Conservation (phyloP, 2,113 vertebrate species). For the Trichomycterus rosablanca region DNA sequence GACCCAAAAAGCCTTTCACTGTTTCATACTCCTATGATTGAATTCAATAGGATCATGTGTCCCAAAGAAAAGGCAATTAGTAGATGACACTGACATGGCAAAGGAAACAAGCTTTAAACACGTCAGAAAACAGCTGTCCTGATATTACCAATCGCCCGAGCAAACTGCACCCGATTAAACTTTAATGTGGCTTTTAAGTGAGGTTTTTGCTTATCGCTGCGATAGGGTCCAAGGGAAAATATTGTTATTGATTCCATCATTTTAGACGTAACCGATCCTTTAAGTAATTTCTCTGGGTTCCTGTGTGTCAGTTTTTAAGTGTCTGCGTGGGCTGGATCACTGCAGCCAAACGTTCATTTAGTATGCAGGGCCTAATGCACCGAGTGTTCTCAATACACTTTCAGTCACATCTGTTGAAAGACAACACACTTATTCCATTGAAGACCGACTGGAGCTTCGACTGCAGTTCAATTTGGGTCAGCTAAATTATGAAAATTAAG, state of each 20-base stretch:
- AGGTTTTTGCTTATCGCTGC: constrained; percentile 76
- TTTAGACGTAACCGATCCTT: constrained; percentile 92
- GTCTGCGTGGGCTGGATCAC: constrained; percentile 70
- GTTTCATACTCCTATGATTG: constrained; percentile 65
- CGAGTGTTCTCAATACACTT: constrained; percentile 71
- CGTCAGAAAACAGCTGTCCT: constrained; percentile 86
- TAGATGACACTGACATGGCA: constrained; percentile 79
- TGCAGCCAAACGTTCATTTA: constrained; percentile 71
- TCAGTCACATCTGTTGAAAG: constrained; percentile 78
- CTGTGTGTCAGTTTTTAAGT: constrained; percentile 73
- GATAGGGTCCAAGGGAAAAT: constrained; percentile 87
- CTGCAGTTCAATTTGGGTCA: constrained; percentile 51
- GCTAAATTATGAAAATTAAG: constrained; percentile 83
- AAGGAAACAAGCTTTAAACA: constrained; percentile 81
- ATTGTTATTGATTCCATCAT: constrained; percentile 97
- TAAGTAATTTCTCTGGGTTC: constrained; percentile 85
- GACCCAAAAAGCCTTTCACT: constrained; percentile 52
- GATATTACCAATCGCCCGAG: constrained; percentile 85
- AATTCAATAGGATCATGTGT: constrained; percentile 65
- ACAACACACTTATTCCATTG: constrained; percentile 67
- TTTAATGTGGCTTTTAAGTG: constrained; percentile 94
- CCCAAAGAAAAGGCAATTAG: constrained; percentile 76
- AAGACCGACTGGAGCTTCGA: constrained; percentile 68
- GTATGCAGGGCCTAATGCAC: constrained; percentile 79
- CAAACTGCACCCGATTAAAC: constrained; percentile 92